Base-by-base conservation (phyloP, 2,113 vertebrate species). In the Calcarius ornatus region DNA sequence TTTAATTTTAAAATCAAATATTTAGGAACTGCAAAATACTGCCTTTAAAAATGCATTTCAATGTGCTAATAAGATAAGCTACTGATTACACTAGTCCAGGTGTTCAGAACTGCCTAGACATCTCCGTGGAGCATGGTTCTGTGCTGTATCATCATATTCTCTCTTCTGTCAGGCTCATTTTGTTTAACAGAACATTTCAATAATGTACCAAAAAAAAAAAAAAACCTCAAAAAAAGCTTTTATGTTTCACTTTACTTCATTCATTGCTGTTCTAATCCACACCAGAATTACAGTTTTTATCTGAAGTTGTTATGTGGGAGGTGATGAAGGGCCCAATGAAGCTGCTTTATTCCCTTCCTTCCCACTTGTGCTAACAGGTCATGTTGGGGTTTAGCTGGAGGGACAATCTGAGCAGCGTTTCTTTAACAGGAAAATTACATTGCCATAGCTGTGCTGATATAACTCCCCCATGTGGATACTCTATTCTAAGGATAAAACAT, bases 401-500 rank as follows among this genome's bases (percentile, higher is more conserved):
- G 69, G 81, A 86, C 38, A 91, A 86, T 86, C 35, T 35, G 68
- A 83, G 68, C 53, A 17, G 73, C 72, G 60, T 94, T 1, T 0
- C 37, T 88, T 88, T 59, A 90, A 51, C 68, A 88, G 92, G 88
- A 81, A 90, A 94, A 96, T 90, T 91, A 76, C 66, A 87, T 48
- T 57, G 70, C 81, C 37, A 69, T 27, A 88, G 94, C 54, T 86
- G 75, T 4, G 90, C 95, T 93, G 94, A 94, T 88, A 92, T 59
- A 96, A 91, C 94, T 97, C 94, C 91, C 93, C 81, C 94, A 82
- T 88, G 95, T 95, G 93, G 93, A 94, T 96, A 88, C 38, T 95
- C 54, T 77, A 60, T 56, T 95, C 48, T 47, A 77, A 77, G 59
- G 81, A 91, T 56, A 40, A 91, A 88, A 85, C 45, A 59, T 47